Base-by-base conservation (phyloP, 2,888 invertebrate species). In the Heliconius ethilla region DNA sequence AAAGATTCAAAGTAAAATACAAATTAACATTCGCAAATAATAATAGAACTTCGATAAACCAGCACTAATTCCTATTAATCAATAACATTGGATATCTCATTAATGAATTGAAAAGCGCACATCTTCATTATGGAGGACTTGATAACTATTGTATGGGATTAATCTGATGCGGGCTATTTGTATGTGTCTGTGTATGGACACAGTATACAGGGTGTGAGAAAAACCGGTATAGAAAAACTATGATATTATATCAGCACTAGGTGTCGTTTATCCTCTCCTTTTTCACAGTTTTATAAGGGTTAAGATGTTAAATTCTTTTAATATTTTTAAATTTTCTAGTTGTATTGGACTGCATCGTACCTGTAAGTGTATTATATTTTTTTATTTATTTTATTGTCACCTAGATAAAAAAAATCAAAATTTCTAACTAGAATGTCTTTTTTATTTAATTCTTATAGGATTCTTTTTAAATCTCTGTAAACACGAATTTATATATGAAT, bases 241-340 rank as follows among this genome's bases (percentile, higher is more conserved):
- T 87, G 85, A 87, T 55, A 66, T 55, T 86, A 86, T 88, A 88
- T 87, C 86, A 85, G 82, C 85, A 85, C 18, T 37, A 89, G 82
- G 82, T 86, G 82, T 85, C 85, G 88, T 85, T 89, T 89, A 90
- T 89, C 90, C 89, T 90, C 89, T 89, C 59, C 90, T 92, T 94
- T 94, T 94, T 93, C 94, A 94, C 94, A 93, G 91, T 93, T 88
- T 91, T 91, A 89, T 89, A 88, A 40, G 45, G 84, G n/a, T n/a
- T n/a, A n/a, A n/a, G 87, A 87, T 83, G 84, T 86, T 87, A 89
- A 91, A 91, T 93, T 91, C 90, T 89, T 59, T 59, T 59, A n/a
- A 59, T 59, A 10, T 59, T 10, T n/a, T 7, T 59, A 59, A 59
- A 10, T 22, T 59, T 59, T 59, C 10, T 59, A 3, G n/a, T n/a